These are phyloP conservation scores for Drosophila greeni DNA, from an alignment of 2,888 invertebrate genomes.

Conservation along the genomic window DNA sequence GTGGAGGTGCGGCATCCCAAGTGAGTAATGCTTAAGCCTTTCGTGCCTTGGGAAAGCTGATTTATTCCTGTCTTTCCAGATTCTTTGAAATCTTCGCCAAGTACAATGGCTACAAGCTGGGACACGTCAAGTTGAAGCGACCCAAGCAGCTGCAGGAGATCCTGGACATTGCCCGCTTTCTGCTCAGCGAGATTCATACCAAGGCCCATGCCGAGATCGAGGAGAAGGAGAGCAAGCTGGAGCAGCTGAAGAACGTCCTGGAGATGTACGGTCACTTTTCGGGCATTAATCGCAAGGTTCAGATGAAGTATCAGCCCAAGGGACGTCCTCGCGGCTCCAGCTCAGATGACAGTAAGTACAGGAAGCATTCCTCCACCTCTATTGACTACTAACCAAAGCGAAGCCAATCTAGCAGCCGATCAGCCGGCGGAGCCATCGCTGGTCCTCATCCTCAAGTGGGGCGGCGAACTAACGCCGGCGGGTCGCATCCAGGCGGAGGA, in stretches of 20 bases:
- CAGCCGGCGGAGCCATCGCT: conserved; percentile 94
- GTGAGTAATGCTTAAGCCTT: conserved; percentile 81
- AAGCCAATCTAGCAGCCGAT: conserved; percentile 80
- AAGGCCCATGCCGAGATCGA: conserved; percentile 94
- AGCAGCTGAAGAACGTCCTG: conserved; percentile 98
- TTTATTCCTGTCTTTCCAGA: too few relatives aligned
- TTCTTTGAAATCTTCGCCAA: conserved; percentile 99
- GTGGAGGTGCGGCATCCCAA: conserved; percentile 98
- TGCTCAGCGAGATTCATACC: conserved; percentile 93
- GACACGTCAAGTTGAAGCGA: conserved; percentile 97
- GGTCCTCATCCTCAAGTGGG: conserved; percentile 99
- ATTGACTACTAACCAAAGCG: conserved; percentile 21
- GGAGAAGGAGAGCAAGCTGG: conserved; percentile 97
- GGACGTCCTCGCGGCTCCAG: conserved; percentile 94
- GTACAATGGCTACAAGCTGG: conserved; percentile 96
- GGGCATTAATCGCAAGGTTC: conserved; percentile 99
- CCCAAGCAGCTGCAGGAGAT: conserved; percentile 99
- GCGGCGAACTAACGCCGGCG: conserved; percentile 98
- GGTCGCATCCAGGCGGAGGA: conserved; percentile 98
- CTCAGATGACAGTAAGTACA: conserved; percentile 91
- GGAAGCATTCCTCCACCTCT: not conserved
- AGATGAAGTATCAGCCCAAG: conserved; percentile 98
- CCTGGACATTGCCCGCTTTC: conserved; percentile 94
- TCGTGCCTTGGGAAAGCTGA: too few relatives aligned
- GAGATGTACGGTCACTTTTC: conserved; percentile 99